These are phyloP conservation scores for Cydia amplana DNA, from an alignment of 1,140 invertebrate species.

Conservation along the genomic window DNA sequence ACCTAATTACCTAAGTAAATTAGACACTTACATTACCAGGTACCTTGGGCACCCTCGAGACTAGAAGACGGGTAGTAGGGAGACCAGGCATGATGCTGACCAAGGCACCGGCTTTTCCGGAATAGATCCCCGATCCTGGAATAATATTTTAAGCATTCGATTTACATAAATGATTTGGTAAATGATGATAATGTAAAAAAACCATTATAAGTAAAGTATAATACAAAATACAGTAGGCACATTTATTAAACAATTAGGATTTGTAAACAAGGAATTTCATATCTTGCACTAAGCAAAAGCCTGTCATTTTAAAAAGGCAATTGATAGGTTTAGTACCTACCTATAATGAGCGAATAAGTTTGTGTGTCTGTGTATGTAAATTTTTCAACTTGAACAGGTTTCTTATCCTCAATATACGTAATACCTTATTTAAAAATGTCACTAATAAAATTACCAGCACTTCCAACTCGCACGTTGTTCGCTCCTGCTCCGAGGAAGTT, in stretches of 20 bases:
- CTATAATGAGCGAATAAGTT: too few species aligned
- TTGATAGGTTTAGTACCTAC: too few species aligned
- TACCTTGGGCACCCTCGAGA: slow-evolving; percentile 75
- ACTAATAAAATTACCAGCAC: slow-evolving; percentile 66
- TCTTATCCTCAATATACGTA: too few species aligned
- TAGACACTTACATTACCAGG: slow-evolving; percentile 59
- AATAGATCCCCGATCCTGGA: slow-evolving; percentile 83
- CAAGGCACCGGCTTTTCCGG: slow-evolving; percentile 72
- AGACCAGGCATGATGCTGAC: slow-evolving; percentile 73
- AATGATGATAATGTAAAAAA: not conserved
- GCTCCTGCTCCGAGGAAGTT: slow-evolving; percentile 82
- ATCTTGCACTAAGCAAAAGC: too few species aligned
- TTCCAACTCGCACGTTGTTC: slow-evolving; percentile 77
- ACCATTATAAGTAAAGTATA: too few species aligned
- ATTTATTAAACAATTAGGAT: too few species aligned
- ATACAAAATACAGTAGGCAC: too few species aligned
- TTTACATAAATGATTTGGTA: not conserved
- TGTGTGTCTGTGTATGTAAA: too few species aligned
- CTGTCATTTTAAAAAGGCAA: too few species aligned
- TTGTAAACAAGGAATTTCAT: too few species aligned
- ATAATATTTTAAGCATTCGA: slow-evolving; percentile 31
- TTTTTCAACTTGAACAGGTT: too few species aligned
- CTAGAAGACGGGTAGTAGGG: slow-evolving; percentile 68
- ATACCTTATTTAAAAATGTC: too few species aligned
- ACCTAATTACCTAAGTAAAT: not conserved